These are phyloP conservation scores for Eutolmus rufibarbis DNA, from an alignment of 2,888 invertebrate species.

Conservation along the genomic window DNA sequence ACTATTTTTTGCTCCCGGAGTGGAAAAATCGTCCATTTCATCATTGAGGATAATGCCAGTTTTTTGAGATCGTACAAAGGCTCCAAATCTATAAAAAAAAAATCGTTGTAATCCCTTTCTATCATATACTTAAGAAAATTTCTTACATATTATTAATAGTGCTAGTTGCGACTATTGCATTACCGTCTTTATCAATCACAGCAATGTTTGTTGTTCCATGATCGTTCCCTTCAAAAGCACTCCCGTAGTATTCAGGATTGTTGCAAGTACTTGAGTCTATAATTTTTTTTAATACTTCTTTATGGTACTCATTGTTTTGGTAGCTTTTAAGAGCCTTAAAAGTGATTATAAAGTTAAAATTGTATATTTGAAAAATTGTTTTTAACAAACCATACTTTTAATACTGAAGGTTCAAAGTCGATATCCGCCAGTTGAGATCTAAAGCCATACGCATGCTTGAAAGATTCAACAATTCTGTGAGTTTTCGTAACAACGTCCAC, in stretches of 20 bases:
- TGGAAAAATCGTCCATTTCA: constrained; percentile 96
- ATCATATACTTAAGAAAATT: constrained; percentile 61
- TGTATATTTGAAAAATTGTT: background rate
- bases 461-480: background rate
- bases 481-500: constrained; percentile 55
- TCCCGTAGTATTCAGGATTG: constrained; percentile 77
- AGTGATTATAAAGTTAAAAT: background rate
- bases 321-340: constrained; percentile 71
- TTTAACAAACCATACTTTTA: constrained; percentile 42
- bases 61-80: constrained; percentile 73
- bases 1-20: constrained; percentile 76
- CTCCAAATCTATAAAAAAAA: constrained; percentile 76
- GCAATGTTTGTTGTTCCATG: constrained; percentile 91
- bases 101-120: background rate
- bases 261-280: constrained; percentile 67
- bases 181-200: constrained; percentile 83
- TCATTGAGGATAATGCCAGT: constrained; percentile 93
- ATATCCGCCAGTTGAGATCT: constrained; percentile 78
- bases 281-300: constrained; percentile 64
- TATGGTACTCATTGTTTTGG: constrained; percentile 70
- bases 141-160: constrained; percentile 77
- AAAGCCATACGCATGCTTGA: constrained; percentile 76
- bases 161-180: constrained; percentile 88
- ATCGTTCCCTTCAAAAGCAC: constrained; percentile 70
- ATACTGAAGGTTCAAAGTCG: constrained; percentile 57